Conservation (phyloP, 2,888 invertebrate species). For the Auanema sp. region DNA sequence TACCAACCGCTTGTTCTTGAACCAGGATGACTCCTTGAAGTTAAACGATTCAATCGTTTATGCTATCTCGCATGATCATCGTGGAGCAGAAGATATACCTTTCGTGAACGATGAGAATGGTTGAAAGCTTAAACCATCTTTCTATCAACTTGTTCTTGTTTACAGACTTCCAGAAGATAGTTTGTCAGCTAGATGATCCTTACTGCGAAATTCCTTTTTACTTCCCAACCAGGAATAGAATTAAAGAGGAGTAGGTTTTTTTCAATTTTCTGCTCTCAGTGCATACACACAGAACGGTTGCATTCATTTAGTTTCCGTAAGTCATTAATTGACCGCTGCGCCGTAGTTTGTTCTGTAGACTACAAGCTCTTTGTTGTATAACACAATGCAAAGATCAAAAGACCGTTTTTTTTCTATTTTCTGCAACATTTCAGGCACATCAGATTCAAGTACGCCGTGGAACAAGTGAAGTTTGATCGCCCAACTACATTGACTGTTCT, state of each 20-base stretch:
- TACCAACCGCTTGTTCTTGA: slow-evolving; percentile 35
- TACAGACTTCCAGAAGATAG: slow-evolving; percentile 24
- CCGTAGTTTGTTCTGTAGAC: too few species aligned
- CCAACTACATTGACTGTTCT: slow-evolving; percentile 23
- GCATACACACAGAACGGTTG: too few species aligned
- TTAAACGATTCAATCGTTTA: slow-evolving; percentile 36
- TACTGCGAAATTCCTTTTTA: slow-evolving; percentile 48
- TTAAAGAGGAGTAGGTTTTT: slow-evolving; percentile 22
- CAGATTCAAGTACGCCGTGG: slow-evolving; percentile 30
- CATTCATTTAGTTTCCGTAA: too few species aligned
- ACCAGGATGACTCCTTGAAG: slow-evolving; percentile 25
- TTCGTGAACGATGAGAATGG: slow-evolving; percentile 38
- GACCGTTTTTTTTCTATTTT: background rate
- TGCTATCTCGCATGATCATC: slow-evolving; percentile 47
- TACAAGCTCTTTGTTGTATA: too few species aligned
- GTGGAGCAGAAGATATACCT: slow-evolving; percentile 52
- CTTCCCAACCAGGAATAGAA: slow-evolving; percentile 40
- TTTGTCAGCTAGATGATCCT: slow-evolving; percentile 33
- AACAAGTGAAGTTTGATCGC: slow-evolving; percentile 26
- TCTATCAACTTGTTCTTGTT: background rate
- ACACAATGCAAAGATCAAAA: background rate
- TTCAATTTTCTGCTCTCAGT: too few species aligned
- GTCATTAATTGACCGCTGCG: too few species aligned
- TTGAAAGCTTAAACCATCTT: background rate
- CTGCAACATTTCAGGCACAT: slow-evolving; percentile 26